Evolutionary conservation across 2,113 vertebrate species (phyloP).

Genomic region (Lethenteron reissneri): DNA sequence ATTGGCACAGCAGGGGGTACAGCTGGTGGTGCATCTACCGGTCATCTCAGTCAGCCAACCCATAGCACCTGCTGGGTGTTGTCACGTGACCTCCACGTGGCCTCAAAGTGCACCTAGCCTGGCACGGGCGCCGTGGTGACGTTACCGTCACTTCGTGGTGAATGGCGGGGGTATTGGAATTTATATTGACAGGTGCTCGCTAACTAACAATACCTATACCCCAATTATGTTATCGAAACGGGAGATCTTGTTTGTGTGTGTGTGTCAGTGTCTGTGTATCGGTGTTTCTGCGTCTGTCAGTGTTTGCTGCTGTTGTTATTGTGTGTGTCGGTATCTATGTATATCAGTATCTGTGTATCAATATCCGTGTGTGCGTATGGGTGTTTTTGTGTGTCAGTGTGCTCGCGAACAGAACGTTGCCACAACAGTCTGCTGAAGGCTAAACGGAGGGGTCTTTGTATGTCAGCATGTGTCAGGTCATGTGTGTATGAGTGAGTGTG

Average conservation of each 20-base stretch:
- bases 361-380: background rate
- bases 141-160: background rate
- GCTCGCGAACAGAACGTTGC: background rate
- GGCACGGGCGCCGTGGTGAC: background rate
- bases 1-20: too few species aligned
- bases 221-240: background rate
- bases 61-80: too few species aligned
- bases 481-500: too few species aligned
- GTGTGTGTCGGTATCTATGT: background rate
- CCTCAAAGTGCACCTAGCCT: background rate
- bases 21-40: too few species aligned
- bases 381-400: background rate
- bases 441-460: background rate
- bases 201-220: too few species aligned
- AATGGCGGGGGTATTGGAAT: background rate
- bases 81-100: background rate
- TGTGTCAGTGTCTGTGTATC: background rate
- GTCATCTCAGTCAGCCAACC: too few species aligned
- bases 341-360: background rate
- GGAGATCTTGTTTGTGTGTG: background rate
- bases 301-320: background rate
- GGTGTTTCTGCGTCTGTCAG: background rate
- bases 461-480: too few species aligned
- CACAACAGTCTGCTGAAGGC: background rate
- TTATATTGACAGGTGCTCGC: too few species aligned